phyloP scores from a whole-genome alignment of 2,113 vertebrate species.

The Hydrolagus affinis region DNA sequence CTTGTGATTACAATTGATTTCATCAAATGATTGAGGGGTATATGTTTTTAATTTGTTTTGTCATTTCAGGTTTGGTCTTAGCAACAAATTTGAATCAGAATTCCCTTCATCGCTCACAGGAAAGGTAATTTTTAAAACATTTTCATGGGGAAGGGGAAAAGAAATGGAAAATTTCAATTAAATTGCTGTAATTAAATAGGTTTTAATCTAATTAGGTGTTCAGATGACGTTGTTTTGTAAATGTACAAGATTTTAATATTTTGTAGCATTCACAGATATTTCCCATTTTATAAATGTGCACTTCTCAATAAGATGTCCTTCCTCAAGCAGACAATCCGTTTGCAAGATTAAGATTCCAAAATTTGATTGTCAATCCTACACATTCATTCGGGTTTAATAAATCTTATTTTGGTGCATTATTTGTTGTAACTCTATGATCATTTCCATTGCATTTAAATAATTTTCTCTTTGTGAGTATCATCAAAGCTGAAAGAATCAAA shows the following conservation, averaged over 20 bases:
- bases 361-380: neutral
- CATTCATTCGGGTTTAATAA: neutral
- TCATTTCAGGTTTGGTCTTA: conserved; percentile 82
- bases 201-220: neutral
- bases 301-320: neutral
- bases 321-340: neutral
- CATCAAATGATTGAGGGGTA: neutral
- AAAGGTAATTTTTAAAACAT: conserved; percentile 70
- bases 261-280: neutral
- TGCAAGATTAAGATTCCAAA: neutral
- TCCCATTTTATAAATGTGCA: neutral
- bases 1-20: neutral
- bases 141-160: neutral
- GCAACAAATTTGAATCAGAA: conserved; percentile 98
- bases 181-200: too few species aligned
- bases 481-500: neutral
- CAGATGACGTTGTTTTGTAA: neutral
- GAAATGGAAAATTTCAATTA: neutral
- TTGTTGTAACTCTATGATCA: neutral
- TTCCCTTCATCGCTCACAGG: conserved; percentile 95
- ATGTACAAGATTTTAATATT: neutral
- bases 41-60: conserved; percentile 26
- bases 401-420: neutral
- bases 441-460: neutral
- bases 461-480: neutral